Base-by-base conservation (phyloP, 1,140 invertebrate genomes). In the Panagrolaimus sp. region DNA sequence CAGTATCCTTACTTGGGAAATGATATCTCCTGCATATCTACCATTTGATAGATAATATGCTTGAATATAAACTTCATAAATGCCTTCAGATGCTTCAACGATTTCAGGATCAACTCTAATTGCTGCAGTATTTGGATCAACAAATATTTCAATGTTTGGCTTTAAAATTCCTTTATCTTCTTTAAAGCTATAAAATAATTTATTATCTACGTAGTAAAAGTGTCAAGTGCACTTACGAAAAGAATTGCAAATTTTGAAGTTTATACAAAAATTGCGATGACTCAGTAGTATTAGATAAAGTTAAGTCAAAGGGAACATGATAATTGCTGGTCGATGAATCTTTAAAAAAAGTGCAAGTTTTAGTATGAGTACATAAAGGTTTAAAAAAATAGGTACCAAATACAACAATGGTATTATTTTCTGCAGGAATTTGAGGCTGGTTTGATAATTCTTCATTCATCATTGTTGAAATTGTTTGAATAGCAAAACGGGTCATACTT, bases 31-130 rank as follows among this genome's bases (percentile, higher is more conserved):
- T 1, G 51, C 20, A 25, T 57, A 16, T 57, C 51, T 13, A 9
- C 51, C 51, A 57, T 57, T 27, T 9, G 51, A 20, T 25, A 27
- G 13, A 27, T 57, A 25, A 57, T 25, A 57, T 16, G 51, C 2
- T 11, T 27, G 51, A 51, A 73, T 61, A 11, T 25, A 14, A 20
- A 73, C 8, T 61, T n/a, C 23, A 47, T 73, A 73, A 44, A 73
- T 62, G 27, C 70, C 71, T 42, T 53, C 72, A 20, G 70, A 38
- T 27, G 63, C 62, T n/a, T 74, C 66, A 13, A 51, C 16, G 14
- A 73, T 31, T 45, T 46, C 62, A 9, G 72, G 62, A 46, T 73
- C 70, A 27, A 73, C 57, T 31, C 70, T 72, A 43, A 73, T 14
- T 63, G 68, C 38, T 14, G 64, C 42, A 14, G 46, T 51, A 23